A percentile compares a stretch with the other conserved stretches of the same genome.
Conservation (phyloP, 2,113 vertebrate genomes). For the Syrrhaptes paradoxus region DNA sequence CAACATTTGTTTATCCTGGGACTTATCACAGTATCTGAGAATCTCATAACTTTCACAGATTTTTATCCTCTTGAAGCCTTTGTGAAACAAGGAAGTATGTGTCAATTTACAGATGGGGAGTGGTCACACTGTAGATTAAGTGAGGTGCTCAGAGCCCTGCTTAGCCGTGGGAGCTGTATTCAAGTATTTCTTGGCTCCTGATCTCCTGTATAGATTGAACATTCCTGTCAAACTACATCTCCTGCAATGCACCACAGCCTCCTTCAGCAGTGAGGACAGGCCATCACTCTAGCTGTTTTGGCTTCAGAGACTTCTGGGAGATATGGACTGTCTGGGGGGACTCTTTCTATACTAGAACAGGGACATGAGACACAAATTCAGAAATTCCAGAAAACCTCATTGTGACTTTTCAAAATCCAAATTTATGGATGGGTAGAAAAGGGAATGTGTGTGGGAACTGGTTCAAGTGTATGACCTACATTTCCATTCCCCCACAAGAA, state of each 20-base stretch:
- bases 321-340: background rate
- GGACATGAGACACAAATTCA: background rate
- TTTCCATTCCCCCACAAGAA: background rate
- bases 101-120: conserved; percentile 48
- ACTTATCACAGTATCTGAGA: conserved; percentile 57
- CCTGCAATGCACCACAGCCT: conserved; percentile 2
- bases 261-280: background rate
- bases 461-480: background rate
- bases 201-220: conserved; percentile 44
- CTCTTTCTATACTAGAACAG: background rate
- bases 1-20: conserved; percentile 63
- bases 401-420: background rate
- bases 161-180: conserved; percentile 55
- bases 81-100: conserved; percentile 60
- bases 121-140: conserved; percentile 38
- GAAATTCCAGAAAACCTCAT: background rate
- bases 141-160: conserved; percentile 14
- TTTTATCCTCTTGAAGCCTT: conserved; percentile 59
- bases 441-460: background rate
- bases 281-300: background rate
- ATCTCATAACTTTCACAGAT: conserved; percentile 66
- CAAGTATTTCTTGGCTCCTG: conserved; percentile 55
- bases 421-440: background rate
- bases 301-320: background rate
- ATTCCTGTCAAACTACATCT: conserved; percentile 49